phyloP scores from a whole-genome alignment of 2,113 vertebrate species.

The Neodon shergylaensis region DNA sequence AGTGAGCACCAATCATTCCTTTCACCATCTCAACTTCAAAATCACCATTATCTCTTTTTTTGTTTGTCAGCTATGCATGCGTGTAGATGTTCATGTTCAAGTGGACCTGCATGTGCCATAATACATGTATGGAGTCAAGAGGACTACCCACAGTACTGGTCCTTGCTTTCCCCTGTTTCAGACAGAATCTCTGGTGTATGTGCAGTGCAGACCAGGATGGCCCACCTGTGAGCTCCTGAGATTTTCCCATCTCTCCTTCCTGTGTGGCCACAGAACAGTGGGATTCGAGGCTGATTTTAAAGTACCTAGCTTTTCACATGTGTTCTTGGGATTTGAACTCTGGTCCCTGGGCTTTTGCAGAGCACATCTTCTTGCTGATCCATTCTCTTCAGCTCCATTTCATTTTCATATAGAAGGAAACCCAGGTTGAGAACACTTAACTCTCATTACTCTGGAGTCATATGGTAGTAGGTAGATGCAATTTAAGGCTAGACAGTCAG shows the following conservation, averaged over 20 bases:
- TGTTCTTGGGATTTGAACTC: neutral
- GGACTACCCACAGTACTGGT: neutral
- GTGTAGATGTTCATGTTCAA: neutral
- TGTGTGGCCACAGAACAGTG: neutral
- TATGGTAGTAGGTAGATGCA: neutral
- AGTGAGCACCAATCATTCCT: neutral
- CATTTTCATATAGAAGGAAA: constrained; percentile 44
- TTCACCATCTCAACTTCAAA: neutral
- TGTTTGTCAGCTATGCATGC: neutral
- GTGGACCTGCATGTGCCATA: neutral
- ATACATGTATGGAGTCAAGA: neutral
- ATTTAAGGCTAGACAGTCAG: neutral
- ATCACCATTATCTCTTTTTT: neutral
- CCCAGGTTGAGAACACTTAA: neutral
- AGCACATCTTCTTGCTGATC: neutral
- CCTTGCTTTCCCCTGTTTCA: neutral
- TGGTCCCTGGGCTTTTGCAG: too few species aligned
- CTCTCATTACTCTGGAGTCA: neutral
- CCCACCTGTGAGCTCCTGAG: neutral
- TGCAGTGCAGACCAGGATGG: neutral
- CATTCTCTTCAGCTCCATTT: neutral
- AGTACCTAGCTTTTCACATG: neutral
- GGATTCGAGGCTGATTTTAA: neutral
- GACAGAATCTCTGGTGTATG: neutral
- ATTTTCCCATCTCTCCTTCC: neutral